Evolutionary conservation across 2,113 vertebrate genomes (phyloP).

Genomic region (Malurus melanocephalus): DNA sequence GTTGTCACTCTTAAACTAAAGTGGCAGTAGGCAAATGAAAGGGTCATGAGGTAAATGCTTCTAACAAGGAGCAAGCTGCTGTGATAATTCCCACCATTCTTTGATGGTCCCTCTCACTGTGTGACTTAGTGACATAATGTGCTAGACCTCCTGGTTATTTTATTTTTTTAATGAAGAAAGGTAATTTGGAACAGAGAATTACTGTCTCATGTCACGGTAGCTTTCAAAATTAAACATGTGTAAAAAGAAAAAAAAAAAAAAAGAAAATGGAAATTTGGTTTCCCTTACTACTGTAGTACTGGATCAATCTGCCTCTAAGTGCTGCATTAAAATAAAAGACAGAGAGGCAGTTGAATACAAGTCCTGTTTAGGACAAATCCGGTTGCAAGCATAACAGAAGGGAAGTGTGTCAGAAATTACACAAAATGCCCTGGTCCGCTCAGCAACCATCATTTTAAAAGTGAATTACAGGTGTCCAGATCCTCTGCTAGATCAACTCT

Average conservation of each 20-base stretch:
- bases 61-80: slow-evolving; percentile 63
- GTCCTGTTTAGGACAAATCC: not conserved
- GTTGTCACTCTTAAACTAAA: slow-evolving; percentile 69
- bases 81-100: slow-evolving; percentile 70
- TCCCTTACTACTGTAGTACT: not conserved
- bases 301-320: not conserved
- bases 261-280: not conserved
- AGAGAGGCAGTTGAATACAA: not conserved
- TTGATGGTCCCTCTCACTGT: slow-evolving; percentile 63
- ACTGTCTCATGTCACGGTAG: not conserved
- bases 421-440: not conserved
- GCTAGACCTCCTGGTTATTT: slow-evolving; percentile 63
- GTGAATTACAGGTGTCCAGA: not conserved
- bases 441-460: not conserved
- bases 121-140: slow-evolving; percentile 66
- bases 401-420: not conserved
- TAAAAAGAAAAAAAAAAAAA: not conserved
- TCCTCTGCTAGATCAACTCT: not conserved
- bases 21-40: slow-evolving; percentile 65
- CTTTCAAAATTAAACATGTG: not conserved
- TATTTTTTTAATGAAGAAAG: slow-evolving; percentile 53
- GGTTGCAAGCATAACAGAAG: not conserved
- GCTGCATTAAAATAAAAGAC: not conserved
- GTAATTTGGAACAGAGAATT: slow-evolving; percentile 38
- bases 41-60: slow-evolving; percentile 57